Evolutionary conservation across 2,113 vertebrate genomes (phyloP).

Genomic region (Lepisosteus oculatus): DNA sequence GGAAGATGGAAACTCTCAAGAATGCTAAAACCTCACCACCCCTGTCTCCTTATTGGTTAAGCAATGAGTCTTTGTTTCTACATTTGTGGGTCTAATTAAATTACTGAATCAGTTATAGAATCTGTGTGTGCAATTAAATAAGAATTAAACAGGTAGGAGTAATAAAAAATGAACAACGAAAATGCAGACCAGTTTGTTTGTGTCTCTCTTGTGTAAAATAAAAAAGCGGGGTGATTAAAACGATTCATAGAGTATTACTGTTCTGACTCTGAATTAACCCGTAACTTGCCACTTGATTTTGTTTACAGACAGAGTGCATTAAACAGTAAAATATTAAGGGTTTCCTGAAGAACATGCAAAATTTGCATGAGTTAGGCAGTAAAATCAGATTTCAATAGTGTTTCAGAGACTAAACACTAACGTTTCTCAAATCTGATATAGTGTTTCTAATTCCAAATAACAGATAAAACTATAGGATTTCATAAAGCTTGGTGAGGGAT

Average conservation of each 20-base stretch:
- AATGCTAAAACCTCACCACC: neutral
- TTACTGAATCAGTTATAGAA: conserved; percentile 73
- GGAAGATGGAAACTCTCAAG: neutral
- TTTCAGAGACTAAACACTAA: no score
- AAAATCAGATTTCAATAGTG: no score
- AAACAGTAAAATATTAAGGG: no score
- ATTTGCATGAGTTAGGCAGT: no score
- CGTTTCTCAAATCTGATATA: no score
- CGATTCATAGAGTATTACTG: conserved; percentile 30
- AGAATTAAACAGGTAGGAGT: conserved; percentile 65
- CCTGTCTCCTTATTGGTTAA: conserved; percentile 28
- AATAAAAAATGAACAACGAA: conserved; percentile 48
- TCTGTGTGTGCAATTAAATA: conserved; percentile 64
- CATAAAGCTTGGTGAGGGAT: no score
- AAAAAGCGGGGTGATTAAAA: conserved; percentile 59
- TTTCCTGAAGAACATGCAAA: no score
- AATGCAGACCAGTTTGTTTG: conserved; percentile 65
- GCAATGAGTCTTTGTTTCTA: conserved; percentile 40
- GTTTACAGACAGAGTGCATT: no score
- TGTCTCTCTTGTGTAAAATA: conserved; percentile 68
- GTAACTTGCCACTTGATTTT: conserved; percentile 29
- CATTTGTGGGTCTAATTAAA: conserved; percentile 66
- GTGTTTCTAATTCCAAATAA: no score
- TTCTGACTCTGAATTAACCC: conserved; percentile 49
- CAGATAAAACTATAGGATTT: no score